Conservation (phyloP, 2,888 invertebrate species). For the Melanophora roralis region DNA sequence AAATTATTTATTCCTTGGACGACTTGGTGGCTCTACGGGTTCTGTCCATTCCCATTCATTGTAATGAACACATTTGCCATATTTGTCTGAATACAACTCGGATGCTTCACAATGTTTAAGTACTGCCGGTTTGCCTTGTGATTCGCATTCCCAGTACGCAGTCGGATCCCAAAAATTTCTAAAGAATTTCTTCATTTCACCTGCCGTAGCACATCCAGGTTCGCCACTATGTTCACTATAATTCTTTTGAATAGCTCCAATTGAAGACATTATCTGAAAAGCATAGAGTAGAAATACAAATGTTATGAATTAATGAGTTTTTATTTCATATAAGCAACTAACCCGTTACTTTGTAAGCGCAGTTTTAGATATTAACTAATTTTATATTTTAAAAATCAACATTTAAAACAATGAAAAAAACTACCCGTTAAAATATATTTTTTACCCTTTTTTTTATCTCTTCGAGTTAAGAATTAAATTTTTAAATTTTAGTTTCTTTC, state of each 20-base stretch:
- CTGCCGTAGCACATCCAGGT: conserved; percentile 71
- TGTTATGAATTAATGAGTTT: too few relatives aligned
- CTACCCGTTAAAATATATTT: too few relatives aligned
- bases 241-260: conserved; percentile 20
- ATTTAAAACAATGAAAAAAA: too few relatives aligned
- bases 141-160: conserved; percentile 72
- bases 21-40: conserved; percentile 72
- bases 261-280: conserved; percentile 54
- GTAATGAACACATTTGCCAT: conserved; percentile 70
- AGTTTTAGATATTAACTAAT: too few relatives aligned
- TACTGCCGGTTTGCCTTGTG: conserved; percentile 67
- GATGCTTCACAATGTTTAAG: conserved; percentile 68
- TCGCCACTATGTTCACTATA: conserved; percentile 70
- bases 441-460: too few relatives aligned
- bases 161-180: conserved; percentile 75
- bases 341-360: too few relatives aligned
- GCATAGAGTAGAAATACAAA: background rate
- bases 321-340: too few relatives aligned
- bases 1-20: conserved; percentile 63
- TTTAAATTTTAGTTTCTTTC: too few relatives aligned
- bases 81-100: conserved; percentile 69
- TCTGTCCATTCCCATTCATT: conserved; percentile 73
- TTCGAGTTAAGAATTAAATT: too few relatives aligned
- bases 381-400: too few relatives aligned
- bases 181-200: conserved; percentile 71